Evolutionary conservation across 2,113 vertebrate genomes (phyloP).

Genomic region (Hippocampus comes): DNA sequence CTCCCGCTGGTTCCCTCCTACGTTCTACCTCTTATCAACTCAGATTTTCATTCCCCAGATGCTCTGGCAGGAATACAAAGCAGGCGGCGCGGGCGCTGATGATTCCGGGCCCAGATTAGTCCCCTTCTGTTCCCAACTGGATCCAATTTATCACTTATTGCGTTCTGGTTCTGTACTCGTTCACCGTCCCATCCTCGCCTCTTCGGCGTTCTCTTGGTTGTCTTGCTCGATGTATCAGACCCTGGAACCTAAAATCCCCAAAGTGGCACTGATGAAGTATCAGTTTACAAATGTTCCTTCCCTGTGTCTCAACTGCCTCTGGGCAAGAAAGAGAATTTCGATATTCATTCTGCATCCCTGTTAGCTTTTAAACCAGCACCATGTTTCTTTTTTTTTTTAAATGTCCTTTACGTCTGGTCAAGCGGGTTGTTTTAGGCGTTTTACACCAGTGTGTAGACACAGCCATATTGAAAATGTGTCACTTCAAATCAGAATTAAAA

Average conservation of each 20-base stretch:
- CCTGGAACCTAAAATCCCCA: conserved; percentile 51
- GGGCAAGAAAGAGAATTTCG: conserved; percentile 33
- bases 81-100: conserved; percentile 47
- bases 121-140: conserved; percentile 47
- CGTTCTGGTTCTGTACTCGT: conserved; percentile 39
- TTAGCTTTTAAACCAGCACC: conserved; percentile 28
- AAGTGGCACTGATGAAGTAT: conserved; percentile 35
- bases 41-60: conserved; percentile 54
- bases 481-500: not conserved
- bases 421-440: too few species aligned
- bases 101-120: conserved; percentile 51
- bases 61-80: conserved; percentile 60
- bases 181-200: conserved; percentile 7
- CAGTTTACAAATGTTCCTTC: conserved; percentile 40
- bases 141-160: conserved; percentile 51
- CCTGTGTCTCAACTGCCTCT: conserved; percentile 17
- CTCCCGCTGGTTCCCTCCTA: conserved; percentile 43
- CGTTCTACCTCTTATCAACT: conserved; percentile 45
- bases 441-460: too few species aligned
- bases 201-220: not conserved
- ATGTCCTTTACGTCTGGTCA: not conserved
- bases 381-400: not conserved
- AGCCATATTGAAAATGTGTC: too few species aligned
- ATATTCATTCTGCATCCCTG: conserved; percentile 14
- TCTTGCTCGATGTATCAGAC: conserved; percentile 14